phyloP scores from a whole-genome alignment of 2,113 vertebrate species.

The Bucco capensis region DNA sequence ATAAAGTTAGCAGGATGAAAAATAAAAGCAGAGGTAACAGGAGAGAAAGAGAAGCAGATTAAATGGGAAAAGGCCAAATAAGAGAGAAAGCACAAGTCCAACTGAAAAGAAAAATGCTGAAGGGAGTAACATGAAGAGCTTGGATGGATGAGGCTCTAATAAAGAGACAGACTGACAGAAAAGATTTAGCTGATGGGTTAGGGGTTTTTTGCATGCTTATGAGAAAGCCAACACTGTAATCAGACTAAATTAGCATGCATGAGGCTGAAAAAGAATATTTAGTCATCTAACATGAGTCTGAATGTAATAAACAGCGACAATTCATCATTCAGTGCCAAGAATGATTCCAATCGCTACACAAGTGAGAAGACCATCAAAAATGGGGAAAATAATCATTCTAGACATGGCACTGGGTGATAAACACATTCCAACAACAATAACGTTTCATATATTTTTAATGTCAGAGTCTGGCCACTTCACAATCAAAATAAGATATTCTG shows the following conservation, averaged over 20 bases:
- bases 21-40: conserved; percentile 4
- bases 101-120: background rate
- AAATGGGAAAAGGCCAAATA: conserved; percentile 1
- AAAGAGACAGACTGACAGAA: conserved; percentile 5
- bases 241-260: conserved; percentile 42
- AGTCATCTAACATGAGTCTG: conserved; percentile 49
- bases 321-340: conserved; percentile 41
- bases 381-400: conserved; percentile 48
- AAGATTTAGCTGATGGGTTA: background rate
- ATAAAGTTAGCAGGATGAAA: background rate
- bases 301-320: conserved; percentile 53
- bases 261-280: conserved; percentile 33
- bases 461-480: background rate
- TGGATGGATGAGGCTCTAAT: conserved; percentile 3
- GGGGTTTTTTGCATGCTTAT: background rate
- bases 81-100: background rate
- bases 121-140: background rate
- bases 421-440: conserved; percentile 51
- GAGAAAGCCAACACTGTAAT: conserved; percentile 34
- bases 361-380: conserved; percentile 35
- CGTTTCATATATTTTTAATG: conserved; percentile 14
- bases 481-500: background rate
- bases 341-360: conserved; percentile 60
- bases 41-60: conserved; percentile 12
- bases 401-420: conserved; percentile 48